Base-by-base conservation (phyloP, 2,113 vertebrate genomes). In the Manacus vitellinus region DNA sequence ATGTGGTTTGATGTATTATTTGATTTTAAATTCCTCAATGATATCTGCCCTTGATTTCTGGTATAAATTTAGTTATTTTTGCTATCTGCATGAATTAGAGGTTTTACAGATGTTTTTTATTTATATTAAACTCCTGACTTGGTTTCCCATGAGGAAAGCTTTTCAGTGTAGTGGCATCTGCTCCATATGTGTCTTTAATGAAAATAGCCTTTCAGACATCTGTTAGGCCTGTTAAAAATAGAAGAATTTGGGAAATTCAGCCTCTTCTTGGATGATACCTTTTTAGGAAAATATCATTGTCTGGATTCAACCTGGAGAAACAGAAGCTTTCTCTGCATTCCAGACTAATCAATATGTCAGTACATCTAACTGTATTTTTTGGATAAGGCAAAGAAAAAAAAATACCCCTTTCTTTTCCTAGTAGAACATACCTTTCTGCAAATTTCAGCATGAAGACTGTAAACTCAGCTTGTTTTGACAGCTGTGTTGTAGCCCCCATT, bases 101-200 rank as follows among this genome's bases (percentile, higher is more conserved):
- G 14, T 89, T 92, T 96, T 77, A 56, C 20, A 63, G 31, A 51
- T 16, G 56, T 59, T 43, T 85, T 92, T 92, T 76, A 73, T 74
- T 54, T 70, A 2, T 77, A 35, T 73, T 87, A 85, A 89, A 71
- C 39, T 75, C 70, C 51, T 89, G 54, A 92, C 84, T 89, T 89
- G 10, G 10, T 91, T 96, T 87, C 76, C 56, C 56, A 74, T 0
- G 44, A 51, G 76, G 30, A 87, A 75, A 55, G 20, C 33, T 85
- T 81, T 91, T 75, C 47, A 78, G 21, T 71, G 35, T 85, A 30
- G 61, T 75, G 80, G 12, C 77, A 85, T 78, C 70, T 85, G 73
- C 30, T 95, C 80, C 61, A 46, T 87, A 71, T 77, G 70, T 85
- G 88, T 76, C 55, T 93, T 89, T 85, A 78, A 91, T 94, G 70